phyloP scores from a whole-genome alignment of 2,113 vertebrate species.

The Marmota flaviventris region DNA sequence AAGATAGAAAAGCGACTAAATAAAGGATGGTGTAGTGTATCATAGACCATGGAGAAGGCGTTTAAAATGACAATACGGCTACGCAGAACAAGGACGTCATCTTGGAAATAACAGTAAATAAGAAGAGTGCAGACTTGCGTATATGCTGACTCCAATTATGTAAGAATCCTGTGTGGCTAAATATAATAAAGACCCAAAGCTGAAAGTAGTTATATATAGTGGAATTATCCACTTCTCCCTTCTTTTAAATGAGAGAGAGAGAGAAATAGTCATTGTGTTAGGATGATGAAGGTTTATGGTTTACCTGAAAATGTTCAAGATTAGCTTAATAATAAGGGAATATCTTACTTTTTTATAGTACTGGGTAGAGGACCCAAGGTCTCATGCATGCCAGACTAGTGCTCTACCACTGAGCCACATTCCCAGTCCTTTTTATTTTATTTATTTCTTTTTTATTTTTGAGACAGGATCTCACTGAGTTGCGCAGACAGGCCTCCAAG shows the following conservation, averaged over 20 bases:
- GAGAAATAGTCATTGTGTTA: background rate
- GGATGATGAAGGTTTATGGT: background rate
- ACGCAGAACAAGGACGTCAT: background rate
- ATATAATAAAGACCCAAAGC: background rate
- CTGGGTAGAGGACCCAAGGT: background rate
- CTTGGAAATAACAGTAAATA: background rate
- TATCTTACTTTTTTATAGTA: background rate
- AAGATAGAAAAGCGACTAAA: constrained; percentile 57
- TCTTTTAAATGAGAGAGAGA: background rate
- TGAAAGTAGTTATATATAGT: background rate
- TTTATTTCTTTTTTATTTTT: background rate
- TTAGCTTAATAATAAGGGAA: background rate
- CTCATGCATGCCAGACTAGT: background rate
- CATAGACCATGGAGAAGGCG: background rate
- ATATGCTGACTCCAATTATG: background rate
- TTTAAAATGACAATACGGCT: background rate
- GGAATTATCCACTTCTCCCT: background rate
- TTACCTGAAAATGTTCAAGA: constrained; percentile 9
- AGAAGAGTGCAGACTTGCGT: background rate
- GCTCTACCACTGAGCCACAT: background rate
- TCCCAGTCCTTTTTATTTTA: background rate
- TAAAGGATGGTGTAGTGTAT: background rate
- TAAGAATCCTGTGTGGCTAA: background rate
- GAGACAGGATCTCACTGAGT: background rate
- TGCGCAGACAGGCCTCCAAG: background rate